Percentiles rank a stretch among this genome's conserved stretches.
Conservation (phyloP, 2,888 invertebrate species). For the Plemyria rubiginata region DNA sequence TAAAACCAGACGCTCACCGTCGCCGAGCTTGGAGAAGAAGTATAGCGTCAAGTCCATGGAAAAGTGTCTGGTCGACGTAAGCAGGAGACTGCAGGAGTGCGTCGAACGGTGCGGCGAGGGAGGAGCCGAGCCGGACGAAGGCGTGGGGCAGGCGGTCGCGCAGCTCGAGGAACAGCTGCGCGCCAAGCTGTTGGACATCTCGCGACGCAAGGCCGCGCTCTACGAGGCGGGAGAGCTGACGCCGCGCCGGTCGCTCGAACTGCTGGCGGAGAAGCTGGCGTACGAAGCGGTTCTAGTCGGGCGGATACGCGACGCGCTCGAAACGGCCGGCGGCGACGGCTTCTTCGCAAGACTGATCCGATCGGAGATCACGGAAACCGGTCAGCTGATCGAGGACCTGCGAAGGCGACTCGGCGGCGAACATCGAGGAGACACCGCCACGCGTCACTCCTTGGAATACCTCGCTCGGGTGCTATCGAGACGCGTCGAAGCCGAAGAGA, state of each 20-base stretch:
- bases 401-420: constrained; percentile 87
- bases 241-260: constrained; percentile 87
- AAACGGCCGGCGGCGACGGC: constrained; percentile 83
- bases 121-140: constrained; percentile 69
- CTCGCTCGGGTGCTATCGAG: constrained; percentile 91
- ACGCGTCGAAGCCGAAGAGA: constrained; percentile 83
- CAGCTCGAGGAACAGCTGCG: constrained; percentile 88
- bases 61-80: constrained; percentile 86
- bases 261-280: constrained; percentile 91
- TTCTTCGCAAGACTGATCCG: constrained; percentile 86
- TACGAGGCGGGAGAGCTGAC: constrained; percentile 88
- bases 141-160: constrained; percentile 85
- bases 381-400: constrained; percentile 89
- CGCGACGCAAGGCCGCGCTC: constrained; percentile 87
- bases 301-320: constrained; percentile 88
- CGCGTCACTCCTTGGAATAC: constrained; percentile 86
- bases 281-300: constrained; percentile 91
- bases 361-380: constrained; percentile 90
- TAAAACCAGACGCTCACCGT: constrained; percentile 86
- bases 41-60: constrained; percentile 87
- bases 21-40: constrained; percentile 87
- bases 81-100: constrained; percentile 85
- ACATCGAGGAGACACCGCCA: constrained; percentile 67
- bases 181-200: constrained; percentile 88
- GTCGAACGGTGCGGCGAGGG: constrained; percentile 83